Evolutionary conservation across 2,113 vertebrate genomes (phyloP).

Genomic region (Helogale parvula): DNA sequence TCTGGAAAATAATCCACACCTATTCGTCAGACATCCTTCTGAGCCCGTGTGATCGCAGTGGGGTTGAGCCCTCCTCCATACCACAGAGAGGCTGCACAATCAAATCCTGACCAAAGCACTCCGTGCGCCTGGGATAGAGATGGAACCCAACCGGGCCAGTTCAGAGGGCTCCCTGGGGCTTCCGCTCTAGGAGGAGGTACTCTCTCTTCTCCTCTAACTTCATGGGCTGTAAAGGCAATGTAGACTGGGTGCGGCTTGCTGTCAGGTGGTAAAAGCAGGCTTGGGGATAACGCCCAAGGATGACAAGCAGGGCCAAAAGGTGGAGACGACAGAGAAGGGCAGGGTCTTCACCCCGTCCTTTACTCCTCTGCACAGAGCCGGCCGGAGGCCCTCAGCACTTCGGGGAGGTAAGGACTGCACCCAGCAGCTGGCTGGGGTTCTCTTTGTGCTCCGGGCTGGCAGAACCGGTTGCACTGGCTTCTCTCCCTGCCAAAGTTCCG

Average conservation of each 20-base stretch:
- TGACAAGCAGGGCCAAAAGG: neutral
- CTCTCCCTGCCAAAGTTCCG: neutral
- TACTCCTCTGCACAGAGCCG: neutral
- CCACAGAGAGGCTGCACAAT: neutral
- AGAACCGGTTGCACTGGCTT: neutral
- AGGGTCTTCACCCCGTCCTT: neutral
- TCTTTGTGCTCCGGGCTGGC: neutral
- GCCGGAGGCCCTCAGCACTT: neutral
- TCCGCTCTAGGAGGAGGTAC: neutral
- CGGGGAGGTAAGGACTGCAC: neutral
- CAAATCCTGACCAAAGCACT: neutral
- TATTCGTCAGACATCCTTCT: neutral
- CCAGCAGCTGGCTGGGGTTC: neutral
- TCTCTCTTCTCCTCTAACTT: neutral
- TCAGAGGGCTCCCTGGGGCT: neutral
- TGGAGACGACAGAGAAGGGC: neutral
- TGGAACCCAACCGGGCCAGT: neutral
- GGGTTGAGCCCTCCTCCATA: neutral
- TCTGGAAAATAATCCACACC: neutral
- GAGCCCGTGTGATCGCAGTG: neutral
- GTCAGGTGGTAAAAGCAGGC: neutral
- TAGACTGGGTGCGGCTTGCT: neutral
- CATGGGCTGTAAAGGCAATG: neutral
- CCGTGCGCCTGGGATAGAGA: neutral
- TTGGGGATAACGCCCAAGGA: neutral